Evolutionary conservation across 2,888 invertebrate genomes (phyloP).

Genomic region (Branchipolynoe longqiensis): DNA sequence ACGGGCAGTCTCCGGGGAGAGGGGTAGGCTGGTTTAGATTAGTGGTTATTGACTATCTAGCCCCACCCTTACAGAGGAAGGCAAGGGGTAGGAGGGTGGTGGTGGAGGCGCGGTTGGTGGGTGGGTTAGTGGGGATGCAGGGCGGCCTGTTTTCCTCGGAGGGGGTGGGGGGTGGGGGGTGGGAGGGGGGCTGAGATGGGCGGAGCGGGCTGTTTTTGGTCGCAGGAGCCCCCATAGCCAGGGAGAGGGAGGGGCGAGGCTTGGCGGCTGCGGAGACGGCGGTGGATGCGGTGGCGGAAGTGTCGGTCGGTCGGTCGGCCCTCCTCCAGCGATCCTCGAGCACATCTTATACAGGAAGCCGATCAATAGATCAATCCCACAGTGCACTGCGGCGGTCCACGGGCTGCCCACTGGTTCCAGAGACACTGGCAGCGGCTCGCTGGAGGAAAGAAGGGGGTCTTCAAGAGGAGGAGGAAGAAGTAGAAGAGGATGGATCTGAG

Average conservation of each 20-base stretch:
- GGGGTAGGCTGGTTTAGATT: background rate
- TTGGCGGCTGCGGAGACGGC: background rate
- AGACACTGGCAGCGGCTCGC: background rate
- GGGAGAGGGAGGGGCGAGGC: constrained; percentile 3
- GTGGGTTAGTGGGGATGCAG: background rate
- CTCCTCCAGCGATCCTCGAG: background rate
- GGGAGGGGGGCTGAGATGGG: background rate
- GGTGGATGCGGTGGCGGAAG: background rate
- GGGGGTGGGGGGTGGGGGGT: background rate
- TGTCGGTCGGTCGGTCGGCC: background rate
- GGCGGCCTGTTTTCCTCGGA: background rate
- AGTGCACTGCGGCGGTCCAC: background rate
- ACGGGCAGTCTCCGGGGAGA: background rate
- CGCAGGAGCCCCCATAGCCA: no score
- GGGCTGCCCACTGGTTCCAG: background rate
- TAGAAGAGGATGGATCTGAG: background rate
- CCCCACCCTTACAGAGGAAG: background rate
- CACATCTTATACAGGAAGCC: constrained; percentile 17
- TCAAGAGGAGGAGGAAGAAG: background rate
- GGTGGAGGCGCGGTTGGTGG: no score
- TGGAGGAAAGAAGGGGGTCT: background rate
- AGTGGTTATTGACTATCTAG: constrained; percentile 14
- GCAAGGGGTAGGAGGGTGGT: background rate
- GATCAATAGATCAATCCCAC: constrained; percentile 37
- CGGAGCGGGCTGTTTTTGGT: background rate